Conservation (phyloP, 2,797 vertebrate genomes). For the Cetoscarus ocellatus region DNA sequence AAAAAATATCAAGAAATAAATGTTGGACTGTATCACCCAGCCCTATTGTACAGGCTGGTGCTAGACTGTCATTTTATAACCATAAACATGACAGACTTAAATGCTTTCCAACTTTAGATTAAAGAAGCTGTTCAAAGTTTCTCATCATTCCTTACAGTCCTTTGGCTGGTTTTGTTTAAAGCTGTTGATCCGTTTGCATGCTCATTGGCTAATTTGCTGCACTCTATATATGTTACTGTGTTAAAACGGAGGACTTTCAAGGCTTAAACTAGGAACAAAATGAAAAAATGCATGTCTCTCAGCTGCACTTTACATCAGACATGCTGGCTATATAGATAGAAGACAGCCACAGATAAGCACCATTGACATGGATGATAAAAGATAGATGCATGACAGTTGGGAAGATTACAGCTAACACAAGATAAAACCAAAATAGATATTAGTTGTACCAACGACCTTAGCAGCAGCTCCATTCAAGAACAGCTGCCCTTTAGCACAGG, state of each 20-base stretch:
- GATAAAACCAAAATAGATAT: conserved; percentile 30
- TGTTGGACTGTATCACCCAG: too few relatives aligned
- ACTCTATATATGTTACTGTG: not conserved
- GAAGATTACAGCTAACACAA: conserved; percentile 44
- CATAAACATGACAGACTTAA: too few relatives aligned
- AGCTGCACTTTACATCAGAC: not conserved
- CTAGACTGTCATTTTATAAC: too few relatives aligned
- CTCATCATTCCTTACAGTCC: not conserved
- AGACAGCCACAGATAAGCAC: not conserved
- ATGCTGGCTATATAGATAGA: not conserved
- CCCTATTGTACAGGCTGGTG: too few relatives aligned
- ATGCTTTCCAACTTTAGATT: too few relatives aligned
- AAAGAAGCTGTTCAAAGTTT: too few relatives aligned
- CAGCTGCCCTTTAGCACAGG: conserved; percentile 69
- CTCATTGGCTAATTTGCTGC: not conserved
- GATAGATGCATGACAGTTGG: conserved; percentile 34
- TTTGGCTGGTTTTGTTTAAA: not conserved
- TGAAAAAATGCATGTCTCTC: conserved; percentile 5
- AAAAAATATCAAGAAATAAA: too few relatives aligned
- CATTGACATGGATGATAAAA: conserved; percentile 20
- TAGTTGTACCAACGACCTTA: conserved; percentile 64
- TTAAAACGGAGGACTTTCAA: conserved; percentile 1
- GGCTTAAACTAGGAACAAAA: conserved; percentile 7
- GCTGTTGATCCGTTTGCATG: not conserved
- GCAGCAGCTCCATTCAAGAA: conserved; percentile 56